Conservation (phyloP, 2,888 invertebrate genomes). For the Erynnis tages region DNA sequence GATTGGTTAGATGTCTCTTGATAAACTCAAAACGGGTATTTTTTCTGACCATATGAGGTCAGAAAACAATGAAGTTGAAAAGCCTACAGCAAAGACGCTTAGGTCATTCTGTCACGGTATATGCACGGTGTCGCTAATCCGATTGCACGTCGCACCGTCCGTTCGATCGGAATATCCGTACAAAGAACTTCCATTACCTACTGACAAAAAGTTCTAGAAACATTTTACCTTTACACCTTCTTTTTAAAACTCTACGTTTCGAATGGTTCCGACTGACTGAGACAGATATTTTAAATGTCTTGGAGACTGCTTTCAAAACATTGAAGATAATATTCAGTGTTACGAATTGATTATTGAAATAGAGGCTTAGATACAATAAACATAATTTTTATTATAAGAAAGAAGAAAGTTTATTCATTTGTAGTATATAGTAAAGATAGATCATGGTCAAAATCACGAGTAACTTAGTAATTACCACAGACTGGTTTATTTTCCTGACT, state of each 20-base stretch:
- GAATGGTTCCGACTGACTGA: constrained; percentile 29
- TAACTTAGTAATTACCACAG: too few relatives aligned
- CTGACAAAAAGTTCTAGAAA: constrained; percentile 64
- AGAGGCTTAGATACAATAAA: too few relatives aligned
- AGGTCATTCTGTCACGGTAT: constrained; percentile 60
- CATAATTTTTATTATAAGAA: too few relatives aligned
- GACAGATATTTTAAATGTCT: background rate
- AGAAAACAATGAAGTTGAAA: background rate
- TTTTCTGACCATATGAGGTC: background rate
- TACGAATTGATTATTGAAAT: too few relatives aligned
- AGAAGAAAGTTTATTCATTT: too few relatives aligned
- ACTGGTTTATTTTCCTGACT: too few relatives aligned
- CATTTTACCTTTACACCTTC: constrained; percentile 48
- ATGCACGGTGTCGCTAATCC: constrained; percentile 72
- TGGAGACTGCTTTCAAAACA: too few relatives aligned
- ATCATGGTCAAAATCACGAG: too few relatives aligned
- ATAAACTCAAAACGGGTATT: background rate
- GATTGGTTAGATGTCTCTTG: too few relatives aligned
- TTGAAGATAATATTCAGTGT: too few relatives aligned
- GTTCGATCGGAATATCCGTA: constrained; percentile 69
- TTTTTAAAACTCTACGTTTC: too few relatives aligned
- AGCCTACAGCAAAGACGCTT: constrained; percentile 49
- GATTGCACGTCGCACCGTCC: constrained; percentile 66
- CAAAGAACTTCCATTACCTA: constrained; percentile 81
- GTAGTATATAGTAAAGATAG: too few relatives aligned